These are phyloP conservation scores for Lycaon pictus DNA, from an alignment of 2,113 vertebrate genomes.

Conservation along the genomic window DNA sequence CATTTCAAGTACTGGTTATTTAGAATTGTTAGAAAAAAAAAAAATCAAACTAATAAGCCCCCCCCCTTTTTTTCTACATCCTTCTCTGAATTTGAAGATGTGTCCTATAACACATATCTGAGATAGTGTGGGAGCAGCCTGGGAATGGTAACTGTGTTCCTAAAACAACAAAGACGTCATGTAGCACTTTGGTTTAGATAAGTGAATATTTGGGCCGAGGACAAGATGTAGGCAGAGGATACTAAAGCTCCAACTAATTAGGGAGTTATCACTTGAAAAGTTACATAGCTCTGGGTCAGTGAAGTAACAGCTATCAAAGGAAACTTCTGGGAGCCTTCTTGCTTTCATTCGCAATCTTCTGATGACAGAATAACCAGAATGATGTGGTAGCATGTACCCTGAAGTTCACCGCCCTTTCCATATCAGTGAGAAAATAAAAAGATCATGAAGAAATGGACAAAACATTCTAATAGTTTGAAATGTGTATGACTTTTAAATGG, in stretches of 20 bases:
- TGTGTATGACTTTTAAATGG: neutral
- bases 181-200: slow-evolving; percentile 90
- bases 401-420: slow-evolving; percentile 19
- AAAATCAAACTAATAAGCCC: neutral
- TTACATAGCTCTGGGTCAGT: slow-evolving; percentile 82
- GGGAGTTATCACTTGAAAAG: slow-evolving; percentile 88
- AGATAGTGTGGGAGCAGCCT: slow-evolving; percentile 85
- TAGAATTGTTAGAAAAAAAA: slow-evolving; percentile 3
- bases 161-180: slow-evolving; percentile 90
- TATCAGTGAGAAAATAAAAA: slow-evolving; percentile 25
- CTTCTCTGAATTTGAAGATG: slow-evolving; percentile 77
- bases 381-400: neutral
- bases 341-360: slow-evolving; percentile 70
- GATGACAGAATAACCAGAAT: slow-evolving; percentile 78
- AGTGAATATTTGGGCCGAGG: slow-evolving; percentile 86
- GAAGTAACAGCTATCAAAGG: slow-evolving; percentile 78
- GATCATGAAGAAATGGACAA: neutral
- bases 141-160: slow-evolving; percentile 87
- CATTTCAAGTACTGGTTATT: slow-evolving; percentile 33
- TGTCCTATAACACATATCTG: slow-evolving; percentile 88
- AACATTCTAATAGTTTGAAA: slow-evolving; percentile 23
- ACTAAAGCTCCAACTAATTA: slow-evolving; percentile 89
- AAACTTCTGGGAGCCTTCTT: slow-evolving; percentile 71
- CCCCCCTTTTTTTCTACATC: neutral
- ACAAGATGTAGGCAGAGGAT: slow-evolving; percentile 84